Base-by-base conservation (phyloP, 2,797 vertebrate genomes). In the Remorina albescens region DNA sequence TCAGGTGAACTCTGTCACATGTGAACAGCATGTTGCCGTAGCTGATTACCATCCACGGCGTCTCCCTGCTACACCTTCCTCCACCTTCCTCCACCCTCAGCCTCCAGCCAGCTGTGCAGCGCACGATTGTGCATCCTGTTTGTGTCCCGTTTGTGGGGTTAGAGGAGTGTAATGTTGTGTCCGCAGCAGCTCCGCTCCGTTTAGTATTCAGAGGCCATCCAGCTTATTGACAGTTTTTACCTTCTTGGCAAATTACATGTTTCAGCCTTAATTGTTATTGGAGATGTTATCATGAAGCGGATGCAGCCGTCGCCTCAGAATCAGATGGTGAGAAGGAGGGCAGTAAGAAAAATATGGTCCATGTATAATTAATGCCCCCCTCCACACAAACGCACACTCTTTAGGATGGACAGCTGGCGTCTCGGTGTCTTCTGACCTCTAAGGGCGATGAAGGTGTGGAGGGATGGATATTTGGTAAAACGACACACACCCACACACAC, bases 191-290 rank as follows among this genome's bases (percentile, higher is more conserved):
- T 67, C 56, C 16, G 44, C 49, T 32, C 58, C 67, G 77, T 92
- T 95, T 90, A 91, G 88, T 92, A 95, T 95, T 90, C 94, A 90
- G 76, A 88, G 81, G 83, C 80, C 86, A 86, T 85, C 66, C 68
- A 80, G 81, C 53, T 47, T 93, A 94, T 95, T 84, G 95, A 93
- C 92, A 83, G 60, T 69, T 82, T 81, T 75, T 71, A 61, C 32
- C 85, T 83, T 76, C 83, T 86, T 67, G 69, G 86, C 90, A 94
- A 94, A 94, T 94, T 90, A 90, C 91, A 91, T 65, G 87, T 92
- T 94, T 94, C 90, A 91, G 75, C 84, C 91, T 91, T 95, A 95
- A 95, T 95, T 95, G 95, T 93, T 95, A 94, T 93, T 83, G 93
- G 93, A 93, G 94, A 95, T 95, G 89, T 88, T 95, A 95, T 95